phyloP scores from a whole-genome alignment of 1,140 invertebrate genomes.

The Drosophila tani region DNA sequence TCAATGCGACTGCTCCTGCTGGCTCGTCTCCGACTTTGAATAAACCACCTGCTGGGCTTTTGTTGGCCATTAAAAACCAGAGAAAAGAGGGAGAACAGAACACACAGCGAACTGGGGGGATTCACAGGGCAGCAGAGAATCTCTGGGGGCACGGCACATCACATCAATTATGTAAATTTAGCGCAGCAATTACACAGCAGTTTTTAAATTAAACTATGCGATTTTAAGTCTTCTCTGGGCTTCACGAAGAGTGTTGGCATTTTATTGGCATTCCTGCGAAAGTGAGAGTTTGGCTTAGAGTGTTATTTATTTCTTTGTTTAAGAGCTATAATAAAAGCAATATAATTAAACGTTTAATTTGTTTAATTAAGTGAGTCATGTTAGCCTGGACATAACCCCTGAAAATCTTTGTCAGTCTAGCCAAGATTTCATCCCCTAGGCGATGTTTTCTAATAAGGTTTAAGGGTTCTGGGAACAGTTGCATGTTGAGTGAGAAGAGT shows the following conservation, averaged over 20 bases:
- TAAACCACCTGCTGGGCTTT: conserved; percentile 73
- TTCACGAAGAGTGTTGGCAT: conserved; percentile 9
- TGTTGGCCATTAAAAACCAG: conserved; percentile 28
- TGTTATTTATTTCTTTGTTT: conserved; percentile 9
- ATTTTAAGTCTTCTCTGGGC: conserved; percentile 10
- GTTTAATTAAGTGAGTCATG: not conserved
- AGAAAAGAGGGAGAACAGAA: not conserved
- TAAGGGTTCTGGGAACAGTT: conserved; percentile 68
- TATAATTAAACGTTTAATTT: not conserved
- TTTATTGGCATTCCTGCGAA: not conserved
- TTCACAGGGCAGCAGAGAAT: conserved; percentile 17
- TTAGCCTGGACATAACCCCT: conserved; percentile 44
- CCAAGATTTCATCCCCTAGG: conserved; percentile 26
- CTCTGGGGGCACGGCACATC: conserved; percentile 26
- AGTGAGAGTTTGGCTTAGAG: rapidly evolving
- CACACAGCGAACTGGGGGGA: conserved; percentile 5
- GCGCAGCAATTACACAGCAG: conserved; percentile 66
- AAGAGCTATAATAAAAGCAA: not conserved
- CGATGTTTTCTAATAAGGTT: conserved; percentile 52
- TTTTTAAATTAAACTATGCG: conserved; percentile 50
- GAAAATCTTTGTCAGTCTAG: conserved; percentile 33
- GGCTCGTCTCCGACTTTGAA: conserved; percentile 16
- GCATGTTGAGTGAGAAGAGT: not conserved
- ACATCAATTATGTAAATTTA: conserved; percentile 82
- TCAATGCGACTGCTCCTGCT: conserved; percentile 61